Evolutionary conservation across 2,797 vertebrate species (phyloP), one percentile per base, ranked within the genome.

Genomic region (Coluber constrictor): DNA sequence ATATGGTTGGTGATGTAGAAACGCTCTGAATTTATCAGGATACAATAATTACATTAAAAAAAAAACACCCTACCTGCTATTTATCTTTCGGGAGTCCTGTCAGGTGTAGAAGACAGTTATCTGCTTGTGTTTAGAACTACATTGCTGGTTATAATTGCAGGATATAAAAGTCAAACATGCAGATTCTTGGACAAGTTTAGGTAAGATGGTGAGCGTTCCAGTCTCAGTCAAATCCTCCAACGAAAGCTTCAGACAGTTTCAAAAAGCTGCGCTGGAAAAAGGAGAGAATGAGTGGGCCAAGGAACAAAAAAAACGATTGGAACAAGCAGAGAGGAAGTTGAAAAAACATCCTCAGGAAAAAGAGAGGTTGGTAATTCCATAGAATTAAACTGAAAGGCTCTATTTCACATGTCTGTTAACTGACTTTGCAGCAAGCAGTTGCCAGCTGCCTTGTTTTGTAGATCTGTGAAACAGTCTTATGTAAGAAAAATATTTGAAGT

Each of bases 191-290:
- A 98, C 97, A 37, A 98, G 91, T 94, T 97, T 99, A 83, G 98
- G 97, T 94, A 98, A 97, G 95, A 95, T 96, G 0, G 97, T 98
- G 6, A 95, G 96, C 88, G 92, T 95, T 86, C 96, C 98, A 8
- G 88, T 97, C 91, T 92, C 97, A 0, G 96, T 98, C 93, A 99
- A 98, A 95, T 97, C 98, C 0, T 99, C 99, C 7, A 98, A 97
- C 91, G 98, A 98, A 94, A 98, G 97, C 95, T 99, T 99, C 96
- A 98, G 98, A 95, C 97, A 98, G 37, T 99, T 99, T 95, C 98
- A 97, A 90, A 98, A 98, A 91, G 98, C 96, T 59, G 98, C 98
- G 1, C 97, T 99, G 79, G 98, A 98, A 94, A 99, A 98, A 94
- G 98, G 98, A 91, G 97, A 97, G 54, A 97, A 96, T 7, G 98